A percentile compares a stretch with the other conserved stretches of the same genome.
Conservation (phyloP, 2,888 invertebrate genomes). For the Tipula helvola region DNA sequence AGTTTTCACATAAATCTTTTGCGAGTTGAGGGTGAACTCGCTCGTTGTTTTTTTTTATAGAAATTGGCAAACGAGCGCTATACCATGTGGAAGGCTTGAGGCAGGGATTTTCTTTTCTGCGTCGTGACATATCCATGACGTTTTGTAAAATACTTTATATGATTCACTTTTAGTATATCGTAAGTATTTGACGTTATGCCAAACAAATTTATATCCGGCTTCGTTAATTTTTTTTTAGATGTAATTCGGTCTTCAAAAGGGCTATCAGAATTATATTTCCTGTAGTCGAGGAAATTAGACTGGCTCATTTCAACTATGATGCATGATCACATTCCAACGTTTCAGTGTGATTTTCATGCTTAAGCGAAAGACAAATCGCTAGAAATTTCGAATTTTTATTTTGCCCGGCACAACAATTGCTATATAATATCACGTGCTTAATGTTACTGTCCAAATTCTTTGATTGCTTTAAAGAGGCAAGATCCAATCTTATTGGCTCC, state of each 20-base stretch:
- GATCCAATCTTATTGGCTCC: no score
- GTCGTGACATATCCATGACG: background rate
- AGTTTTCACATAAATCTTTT: no score
- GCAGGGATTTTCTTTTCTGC: background rate
- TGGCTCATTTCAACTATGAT: background rate
- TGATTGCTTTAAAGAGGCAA: no score
- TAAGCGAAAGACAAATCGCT: background rate
- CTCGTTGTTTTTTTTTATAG: background rate
- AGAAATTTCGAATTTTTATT: background rate
- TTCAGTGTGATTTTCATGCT: background rate
- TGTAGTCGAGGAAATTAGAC: no score
- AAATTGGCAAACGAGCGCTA: background rate
- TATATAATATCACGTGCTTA: no score
- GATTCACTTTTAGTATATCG: background rate
- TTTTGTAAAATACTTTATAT: no score
- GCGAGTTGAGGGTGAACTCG: no score
- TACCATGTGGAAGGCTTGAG: background rate
- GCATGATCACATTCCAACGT: background rate
- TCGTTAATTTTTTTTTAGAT: background rate
- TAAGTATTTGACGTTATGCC: no score
- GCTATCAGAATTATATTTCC: no score
- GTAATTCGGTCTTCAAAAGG: background rate
- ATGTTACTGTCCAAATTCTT: no score
- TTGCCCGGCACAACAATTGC: background rate
- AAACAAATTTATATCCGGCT: background rate